These are phyloP conservation scores for Eunapius fragilis DNA, from an alignment of 37 sponge, comb jelly and placozoan species.

Conservation along the genomic window DNA sequence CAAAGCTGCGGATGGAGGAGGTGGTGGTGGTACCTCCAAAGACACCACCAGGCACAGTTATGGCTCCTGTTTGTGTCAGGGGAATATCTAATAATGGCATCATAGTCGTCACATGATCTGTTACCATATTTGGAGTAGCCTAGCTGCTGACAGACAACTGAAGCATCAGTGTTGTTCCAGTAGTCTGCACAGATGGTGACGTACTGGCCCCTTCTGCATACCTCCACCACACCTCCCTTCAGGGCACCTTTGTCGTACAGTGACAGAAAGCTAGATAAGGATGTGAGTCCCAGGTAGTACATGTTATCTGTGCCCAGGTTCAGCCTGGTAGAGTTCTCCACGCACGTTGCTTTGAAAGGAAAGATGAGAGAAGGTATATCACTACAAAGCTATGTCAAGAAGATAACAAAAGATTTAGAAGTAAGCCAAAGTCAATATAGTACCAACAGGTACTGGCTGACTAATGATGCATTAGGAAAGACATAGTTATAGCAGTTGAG, in stretches of 20 bases:
- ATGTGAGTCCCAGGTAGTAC: background rate
- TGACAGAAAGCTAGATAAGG: background rate
- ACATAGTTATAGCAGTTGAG: no score
- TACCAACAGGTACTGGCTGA: no score
- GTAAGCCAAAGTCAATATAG: no score
- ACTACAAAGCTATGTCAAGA: no score
- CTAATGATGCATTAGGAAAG: no score
- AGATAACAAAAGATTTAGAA: no score
- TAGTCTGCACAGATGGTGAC: conserved; percentile 22
- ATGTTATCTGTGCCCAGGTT: background rate
- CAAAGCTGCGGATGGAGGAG: background rate
- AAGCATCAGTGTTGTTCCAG: conserved; percentile 20
- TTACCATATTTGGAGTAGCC: conserved; percentile 26
- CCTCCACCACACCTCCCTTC: conserved; percentile 35
- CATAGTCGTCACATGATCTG: background rate
- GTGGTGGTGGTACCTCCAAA: background rate
- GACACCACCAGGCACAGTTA: background rate
- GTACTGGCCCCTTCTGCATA: conserved; percentile 17
- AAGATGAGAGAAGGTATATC: no score
- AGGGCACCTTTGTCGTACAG: conserved; percentile 4
- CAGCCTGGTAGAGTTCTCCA: conserved; percentile 16
- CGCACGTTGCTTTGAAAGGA: conserved; percentile 21
- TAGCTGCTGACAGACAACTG: conserved; percentile 18
- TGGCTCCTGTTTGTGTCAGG: background rate
- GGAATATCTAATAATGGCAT: background rate